Conservation (phyloP, 2,888 invertebrate genomes). For the Acrobasis consociella region DNA sequence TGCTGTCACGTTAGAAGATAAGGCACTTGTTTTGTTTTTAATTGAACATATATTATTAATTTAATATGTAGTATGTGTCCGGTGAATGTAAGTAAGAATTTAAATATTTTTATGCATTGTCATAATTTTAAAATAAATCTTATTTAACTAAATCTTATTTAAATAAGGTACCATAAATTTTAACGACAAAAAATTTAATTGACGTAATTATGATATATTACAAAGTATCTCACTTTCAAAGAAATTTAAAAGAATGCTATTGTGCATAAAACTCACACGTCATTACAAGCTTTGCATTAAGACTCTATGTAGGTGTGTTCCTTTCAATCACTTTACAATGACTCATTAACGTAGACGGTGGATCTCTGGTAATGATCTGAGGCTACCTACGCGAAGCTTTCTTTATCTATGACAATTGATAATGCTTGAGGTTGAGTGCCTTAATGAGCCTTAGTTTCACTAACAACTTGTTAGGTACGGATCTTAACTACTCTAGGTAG, state of each 20-base stretch:
- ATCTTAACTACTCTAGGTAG: neutral
- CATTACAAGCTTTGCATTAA: constrained; percentile 45
- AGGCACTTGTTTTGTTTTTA: neutral
- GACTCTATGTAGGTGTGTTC: constrained; percentile 55
- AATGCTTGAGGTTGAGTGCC: constrained; percentile 26
- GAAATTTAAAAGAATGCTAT: constrained; percentile 1
- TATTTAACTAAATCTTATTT: too few relatives aligned
- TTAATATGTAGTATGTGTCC: too few relatives aligned
- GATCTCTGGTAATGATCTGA: constrained; percentile 46
- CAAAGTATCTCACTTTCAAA: neutral
- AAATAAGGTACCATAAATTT: too few relatives aligned
- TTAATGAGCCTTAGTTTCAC: constrained; percentile 27
- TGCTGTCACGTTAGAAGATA: constrained; percentile 7
- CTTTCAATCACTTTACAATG: constrained; percentile 64
- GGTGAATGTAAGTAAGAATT: too few relatives aligned
- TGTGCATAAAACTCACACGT: constrained; percentile 6
- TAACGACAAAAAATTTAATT: constrained; percentile 12
- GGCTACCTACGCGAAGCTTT: constrained; percentile 53
- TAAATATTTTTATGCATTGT: too few relatives aligned
- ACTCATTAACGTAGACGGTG: constrained; percentile 57
- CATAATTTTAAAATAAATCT: too few relatives aligned
- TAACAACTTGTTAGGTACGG: neutral
- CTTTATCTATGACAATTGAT: constrained; percentile 30
- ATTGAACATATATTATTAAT: too few relatives aligned
- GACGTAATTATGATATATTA: neutral